phyloP scores from a whole-genome alignment of 2,797 vertebrate genomes.

The Serranus cabrilla region DNA sequence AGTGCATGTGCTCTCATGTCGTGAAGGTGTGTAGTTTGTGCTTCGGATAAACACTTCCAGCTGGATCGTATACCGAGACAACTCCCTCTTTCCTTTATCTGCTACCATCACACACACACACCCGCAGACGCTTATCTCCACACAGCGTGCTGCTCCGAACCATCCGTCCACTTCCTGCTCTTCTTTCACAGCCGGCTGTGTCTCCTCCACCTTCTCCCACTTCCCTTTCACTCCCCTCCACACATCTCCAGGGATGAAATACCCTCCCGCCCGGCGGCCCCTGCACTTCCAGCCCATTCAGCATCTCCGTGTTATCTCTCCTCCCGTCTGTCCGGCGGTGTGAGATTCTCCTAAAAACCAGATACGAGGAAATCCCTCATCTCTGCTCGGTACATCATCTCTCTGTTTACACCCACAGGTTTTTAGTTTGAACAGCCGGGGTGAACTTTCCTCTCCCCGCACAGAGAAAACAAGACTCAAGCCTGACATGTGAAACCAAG shows the following conservation, averaged over 20 bases:
- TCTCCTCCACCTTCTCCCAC: constrained; percentile 70
- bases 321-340: constrained; percentile 47
- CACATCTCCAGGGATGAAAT: constrained; percentile 55
- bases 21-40: constrained; percentile 35
- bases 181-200: constrained; percentile 55
- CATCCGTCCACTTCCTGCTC: constrained; percentile 67
- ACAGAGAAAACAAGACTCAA: constrained; percentile 31
- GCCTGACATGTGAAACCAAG: constrained; percentile 39
- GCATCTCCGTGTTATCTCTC: constrained; percentile 60
- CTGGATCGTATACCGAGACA: constrained; percentile 49
- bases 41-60: constrained; percentile 54
- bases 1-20: constrained; percentile 24
- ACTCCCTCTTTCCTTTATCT: constrained; percentile 43
- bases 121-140: constrained; percentile 55
- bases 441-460: constrained; percentile 24
- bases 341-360: constrained; percentile 45
- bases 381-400: constrained; percentile 48
- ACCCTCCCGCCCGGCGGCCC: constrained; percentile 21
- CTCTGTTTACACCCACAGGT: constrained; percentile 39
- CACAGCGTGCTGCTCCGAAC: constrained; percentile 44
- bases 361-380: constrained; percentile 58
- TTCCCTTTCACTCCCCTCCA: constrained; percentile 63
- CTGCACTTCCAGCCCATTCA: constrained; percentile 41
- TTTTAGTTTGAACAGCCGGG: constrained; percentile 22
- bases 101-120: constrained; percentile 42